Evolutionary conservation across 2,888 invertebrate genomes (phyloP), one percentile per base, ranked within the genome.

Genomic region (Lapara coniferarum): DNA sequence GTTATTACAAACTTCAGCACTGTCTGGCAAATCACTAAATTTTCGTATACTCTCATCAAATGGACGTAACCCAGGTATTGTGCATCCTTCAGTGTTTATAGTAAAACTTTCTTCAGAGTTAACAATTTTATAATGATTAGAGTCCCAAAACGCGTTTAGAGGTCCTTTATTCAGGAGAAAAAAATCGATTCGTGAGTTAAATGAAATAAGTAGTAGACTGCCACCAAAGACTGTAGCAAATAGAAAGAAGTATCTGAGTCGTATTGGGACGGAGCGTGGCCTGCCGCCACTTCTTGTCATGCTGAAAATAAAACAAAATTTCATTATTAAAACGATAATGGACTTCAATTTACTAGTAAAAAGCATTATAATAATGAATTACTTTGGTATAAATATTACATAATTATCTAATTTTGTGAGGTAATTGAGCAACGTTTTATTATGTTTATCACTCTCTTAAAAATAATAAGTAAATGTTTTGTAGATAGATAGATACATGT

Each of bases 21-120:
- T 85, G 49, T 88, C 85, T 8, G 95, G 95, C 14, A 87, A 86
- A 68, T 87, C 83, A 63, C 96, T 91, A 77, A 94, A 96, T 73
- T 91, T 89, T 74, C 87, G 90, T 49, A 96, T 90, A 55, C 89
- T 86, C 7, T 92, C 85, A 80, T 96, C 96, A 75, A 95, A 95
- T 0, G 96, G 95, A 74, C 95, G 92, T 77, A 96, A 86, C 1
- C 94, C 94, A 0, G 96, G 96, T 75, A 97, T 96, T 12, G 95
- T 95, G 81, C 96, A 96, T 30, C 96, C 96, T 71, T 92, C 88
- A 10, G 95, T 96, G 79, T 94, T 93, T 67, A 96, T 95, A 3
- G 95, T 89, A 77, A 92, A 95, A 74, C 81, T 81, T 69, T 84
- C 78, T 63, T 86, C 87, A 0, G 77, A 73, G n/a, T 81, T 74